Evolutionary conservation across 2,888 invertebrate genomes (phyloP).

Genomic region (Cantharis lateralis): DNA sequence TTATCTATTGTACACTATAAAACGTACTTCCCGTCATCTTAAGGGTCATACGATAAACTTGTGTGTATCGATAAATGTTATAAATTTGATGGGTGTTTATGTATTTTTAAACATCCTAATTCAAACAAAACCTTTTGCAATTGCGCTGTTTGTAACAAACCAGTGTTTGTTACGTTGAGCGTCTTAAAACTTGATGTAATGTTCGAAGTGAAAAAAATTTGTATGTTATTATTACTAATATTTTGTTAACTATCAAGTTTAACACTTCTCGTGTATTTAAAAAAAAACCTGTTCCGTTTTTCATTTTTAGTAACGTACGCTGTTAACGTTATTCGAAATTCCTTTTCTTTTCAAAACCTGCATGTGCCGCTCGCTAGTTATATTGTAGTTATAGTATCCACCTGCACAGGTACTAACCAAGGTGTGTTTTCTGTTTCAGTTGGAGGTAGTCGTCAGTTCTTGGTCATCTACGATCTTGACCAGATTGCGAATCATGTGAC

Average conservation of each 20-base stretch:
- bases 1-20: neutral
- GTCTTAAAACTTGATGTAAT: neutral
- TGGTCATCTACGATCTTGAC: constrained; percentile 34
- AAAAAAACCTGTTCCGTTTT: neutral
- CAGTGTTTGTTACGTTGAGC: neutral
- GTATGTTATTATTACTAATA: neutral
- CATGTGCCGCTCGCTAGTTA: constrained; percentile 30
- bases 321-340: neutral
- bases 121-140: neutral
- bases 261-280: neutral
- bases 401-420: constrained; percentile 43
- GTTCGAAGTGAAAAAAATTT: neutral
- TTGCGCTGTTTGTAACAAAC: neutral
- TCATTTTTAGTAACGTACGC: neutral
- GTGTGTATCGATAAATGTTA: neutral
- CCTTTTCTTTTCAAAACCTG: neutral
- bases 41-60: neutral
- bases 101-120: neutral
- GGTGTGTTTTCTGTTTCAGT: constrained; percentile 35
- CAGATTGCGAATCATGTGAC: constrained; percentile 38
- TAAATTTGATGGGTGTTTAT: neutral
- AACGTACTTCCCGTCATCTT: neutral
- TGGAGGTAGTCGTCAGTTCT: constrained; percentile 36
- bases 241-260: neutral
- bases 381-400: constrained; percentile 28